Evolutionary conservation across 2,797 vertebrate genomes (phyloP), one percentile per base, ranked within the genome.

Genomic region (Simalia tracyae): DNA sequence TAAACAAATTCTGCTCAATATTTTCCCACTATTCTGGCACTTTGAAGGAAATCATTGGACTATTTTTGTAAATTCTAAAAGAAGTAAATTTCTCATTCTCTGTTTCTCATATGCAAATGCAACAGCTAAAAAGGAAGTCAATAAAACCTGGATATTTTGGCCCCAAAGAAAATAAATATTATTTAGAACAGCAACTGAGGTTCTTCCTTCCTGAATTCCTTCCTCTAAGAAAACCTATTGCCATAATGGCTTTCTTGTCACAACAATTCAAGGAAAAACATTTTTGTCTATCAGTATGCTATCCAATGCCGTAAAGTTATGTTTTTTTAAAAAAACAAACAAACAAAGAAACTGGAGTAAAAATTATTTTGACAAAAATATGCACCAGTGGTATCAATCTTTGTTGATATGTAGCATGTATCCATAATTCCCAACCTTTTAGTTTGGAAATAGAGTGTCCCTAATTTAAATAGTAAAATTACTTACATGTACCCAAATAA

Each of bases 181-280:
- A 89, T 72, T 88, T 50, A 24, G 56, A 68, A 12, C 15, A 54
- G 87, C 14, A 72, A 63, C 54, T 9, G 59, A 87, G 50, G 46
- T 89, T 50, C 76, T 92, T 90, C 88, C 64, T 86, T 54, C 90
- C 90, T 72, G 36, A 50, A 89, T 84, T 61, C 81, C 24, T 68
- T 61, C 50, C 31, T 59, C 64, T 57, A 60, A 84, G 42, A 50
- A n/a, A 81, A n/a, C 24, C 24, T 42, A 22, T n/a, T 24, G 15
- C 59, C 31, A 81, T 63, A 84, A 36, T 63, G 66, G 81, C 50
- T 86, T 1, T 26, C 46, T 46, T 24, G 22, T 61, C 54, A n/a
- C 19, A 92, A 50, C 1, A 17, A 54, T 54, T 54, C 17, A 56
- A n/a, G n/a, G 11, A n/a, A 50, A 59, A 24, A 46, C 56, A 14